phyloP scores from a whole-genome alignment of 2,113 vertebrate species.

The Rhinolophus sinicus region DNA sequence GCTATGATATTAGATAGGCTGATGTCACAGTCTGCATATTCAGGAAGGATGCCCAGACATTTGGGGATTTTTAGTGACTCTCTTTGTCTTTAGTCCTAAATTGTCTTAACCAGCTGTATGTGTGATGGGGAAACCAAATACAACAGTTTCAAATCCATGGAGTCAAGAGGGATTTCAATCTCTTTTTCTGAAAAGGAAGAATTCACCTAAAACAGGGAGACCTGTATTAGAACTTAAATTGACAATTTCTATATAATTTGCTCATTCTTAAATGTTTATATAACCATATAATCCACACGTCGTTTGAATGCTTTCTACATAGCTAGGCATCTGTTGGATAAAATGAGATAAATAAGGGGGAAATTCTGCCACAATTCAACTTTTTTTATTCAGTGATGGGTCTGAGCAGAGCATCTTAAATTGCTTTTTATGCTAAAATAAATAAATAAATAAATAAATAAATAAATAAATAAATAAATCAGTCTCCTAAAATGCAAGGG shows the following conservation, averaged over 20 bases:
- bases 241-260: neutral
- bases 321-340: neutral
- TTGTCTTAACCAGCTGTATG: rapidly evolving
- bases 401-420: constrained; percentile 51
- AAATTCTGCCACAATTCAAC: neutral
- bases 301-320: constrained; percentile 59
- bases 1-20: constrained; percentile 84
- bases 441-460: neutral
- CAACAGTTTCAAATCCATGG: constrained; percentile 39
- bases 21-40: constrained; percentile 23
- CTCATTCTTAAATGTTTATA: neutral
- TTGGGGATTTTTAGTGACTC: constrained; percentile 33
- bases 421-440: constrained; percentile 56
- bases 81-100: constrained; percentile 60
- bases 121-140: neutral
- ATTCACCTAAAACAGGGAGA: constrained; percentile 12
- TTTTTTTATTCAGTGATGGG: neutral
- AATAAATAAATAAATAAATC: neutral
- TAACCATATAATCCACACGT: neutral
- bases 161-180: constrained; percentile 3
- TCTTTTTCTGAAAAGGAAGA: neutral
- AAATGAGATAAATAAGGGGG: neutral
- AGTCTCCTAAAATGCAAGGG: constrained; percentile 69
- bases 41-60: constrained; percentile 57
- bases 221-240: constrained; percentile 39